Base-by-base conservation (phyloP, 1,140 invertebrate species). In the Bicyclus anynana region DNA sequence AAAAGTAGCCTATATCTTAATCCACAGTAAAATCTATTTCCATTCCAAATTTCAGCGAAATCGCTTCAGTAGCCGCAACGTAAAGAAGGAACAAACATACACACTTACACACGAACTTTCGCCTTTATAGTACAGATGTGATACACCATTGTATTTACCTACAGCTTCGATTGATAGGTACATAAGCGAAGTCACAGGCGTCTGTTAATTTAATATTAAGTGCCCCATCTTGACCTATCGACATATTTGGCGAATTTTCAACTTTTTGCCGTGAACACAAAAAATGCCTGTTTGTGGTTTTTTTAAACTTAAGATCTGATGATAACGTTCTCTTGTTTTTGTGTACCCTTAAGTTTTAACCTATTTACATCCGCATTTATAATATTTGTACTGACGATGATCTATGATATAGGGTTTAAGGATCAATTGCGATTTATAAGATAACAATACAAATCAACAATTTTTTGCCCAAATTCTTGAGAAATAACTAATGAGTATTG, bases 221-320 rank as follows among this genome's bases (percentile, higher is more conserved):
- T 40, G 47, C 53, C 29, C n/a, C 44, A 23, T 13, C 49, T 58
- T 58, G 55, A 58, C 55, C 55, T 58, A 58, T 58, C 27, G 48
- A 33, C 18, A 46, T 51, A 58, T 52, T 58, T 52, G 33, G 65
- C 44, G 42, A 35, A 51, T 51, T 44, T 51, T 46, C 16, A 35
- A 53, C 21, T 53, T 78, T 78, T 71, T 75, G 67, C 59, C 21
- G 59, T 47, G 56, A 40, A 51, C 29, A 12, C 68, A 69, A 77
- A 77, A 77, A 77, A 7, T 20, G 16, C 42, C 42, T 37, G 35
- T 65, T 62, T 61, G 67, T 73, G 71, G n/a, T 77, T 47, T 49
- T 17, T 49, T 48, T 9, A 48, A 10, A 20, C 27, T 20, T 2
- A 40, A 40, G 17, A 16, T 40, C 14, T 10, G 37, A 40, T 40